Percentiles rank a stretch among this genome's conserved stretches.
Evolutionary conservation across 1,140 invertebrate species (phyloP).

Genomic region (Rhopalosiphum maidis): DNA sequence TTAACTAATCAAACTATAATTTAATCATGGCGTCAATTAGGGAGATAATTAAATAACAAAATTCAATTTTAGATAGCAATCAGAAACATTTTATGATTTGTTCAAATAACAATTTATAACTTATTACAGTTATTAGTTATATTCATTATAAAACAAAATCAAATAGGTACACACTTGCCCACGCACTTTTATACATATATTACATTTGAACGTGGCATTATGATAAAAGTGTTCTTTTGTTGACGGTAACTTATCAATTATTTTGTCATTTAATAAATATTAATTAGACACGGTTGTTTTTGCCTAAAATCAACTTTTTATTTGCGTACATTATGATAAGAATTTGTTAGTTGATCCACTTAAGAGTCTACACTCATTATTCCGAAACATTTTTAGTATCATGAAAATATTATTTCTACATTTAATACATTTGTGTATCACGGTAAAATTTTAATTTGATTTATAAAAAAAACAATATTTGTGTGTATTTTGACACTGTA

Average conservation of each 20-base stretch:
- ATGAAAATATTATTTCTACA: not conserved
- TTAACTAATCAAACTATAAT: constrained; percentile 24
- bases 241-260: not conserved
- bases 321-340: not conserved
- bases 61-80: constrained; percentile 19
- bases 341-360: not conserved
- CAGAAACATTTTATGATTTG: not conserved
- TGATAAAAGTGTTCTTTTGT: not conserved
- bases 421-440: too few species aligned
- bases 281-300: not conserved
- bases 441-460: too few species aligned
- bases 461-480: too few species aligned
- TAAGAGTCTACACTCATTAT: not conserved
- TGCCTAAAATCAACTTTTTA: not conserved
- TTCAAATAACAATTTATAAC: not conserved
- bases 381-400: not conserved
- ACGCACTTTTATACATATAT: not conserved
- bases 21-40: not conserved
- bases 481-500: not conserved
- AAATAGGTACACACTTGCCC: not conserved
- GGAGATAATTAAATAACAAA: constrained; percentile 23
- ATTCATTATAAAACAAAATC: not conserved
- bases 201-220: not conserved
- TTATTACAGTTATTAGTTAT: not conserved
- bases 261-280: not conserved